phyloP scores from a whole-genome alignment of 2,888 invertebrate genomes.

The Ligdia adustata region DNA sequence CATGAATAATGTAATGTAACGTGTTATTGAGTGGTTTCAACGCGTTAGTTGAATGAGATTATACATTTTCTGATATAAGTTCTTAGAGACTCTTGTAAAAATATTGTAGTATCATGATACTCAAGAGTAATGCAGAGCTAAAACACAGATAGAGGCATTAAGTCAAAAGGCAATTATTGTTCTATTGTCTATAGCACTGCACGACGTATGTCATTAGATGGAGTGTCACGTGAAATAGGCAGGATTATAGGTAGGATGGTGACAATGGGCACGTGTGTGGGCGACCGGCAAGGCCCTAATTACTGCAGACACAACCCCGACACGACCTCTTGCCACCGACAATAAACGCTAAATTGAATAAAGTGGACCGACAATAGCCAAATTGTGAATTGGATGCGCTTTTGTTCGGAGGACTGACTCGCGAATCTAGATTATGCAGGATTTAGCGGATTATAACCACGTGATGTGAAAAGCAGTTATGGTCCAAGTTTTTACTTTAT shows the following conservation, averaged over 20 bases:
- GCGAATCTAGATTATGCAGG: constrained; percentile 9
- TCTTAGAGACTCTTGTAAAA: no score
- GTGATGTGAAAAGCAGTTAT: neutral
- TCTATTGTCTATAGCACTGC: constrained; percentile 26
- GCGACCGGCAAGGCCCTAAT: constrained; percentile 72
- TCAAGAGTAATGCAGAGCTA: neutral
- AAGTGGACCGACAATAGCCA: constrained; percentile 68
- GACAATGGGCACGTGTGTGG: constrained; percentile 67
- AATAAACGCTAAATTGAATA: constrained; percentile 78
- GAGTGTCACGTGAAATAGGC: constrained; percentile 39
- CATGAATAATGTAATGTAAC: constrained; percentile 56
- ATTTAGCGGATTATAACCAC: neutral
- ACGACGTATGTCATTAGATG: constrained; percentile 28
- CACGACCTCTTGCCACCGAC: constrained; percentile 76
- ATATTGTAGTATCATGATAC: no score
- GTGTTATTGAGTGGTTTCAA: constrained; percentile 60
- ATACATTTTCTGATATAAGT: no score
- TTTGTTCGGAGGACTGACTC: constrained; percentile 34
- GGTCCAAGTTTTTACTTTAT: neutral
- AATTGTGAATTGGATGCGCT: constrained; percentile 61
- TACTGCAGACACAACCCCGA: constrained; percentile 71
- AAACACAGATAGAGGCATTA: constrained; percentile 3
- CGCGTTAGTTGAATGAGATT: constrained; percentile 25
- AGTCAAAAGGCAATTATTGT: constrained; percentile 22
- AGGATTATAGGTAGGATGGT: constrained; percentile 48